Evolutionary conservation across 1,140 invertebrate species (phyloP), one percentile per base, ranked within the genome.

Genomic region (Phymorhynchus buccinoides): DNA sequence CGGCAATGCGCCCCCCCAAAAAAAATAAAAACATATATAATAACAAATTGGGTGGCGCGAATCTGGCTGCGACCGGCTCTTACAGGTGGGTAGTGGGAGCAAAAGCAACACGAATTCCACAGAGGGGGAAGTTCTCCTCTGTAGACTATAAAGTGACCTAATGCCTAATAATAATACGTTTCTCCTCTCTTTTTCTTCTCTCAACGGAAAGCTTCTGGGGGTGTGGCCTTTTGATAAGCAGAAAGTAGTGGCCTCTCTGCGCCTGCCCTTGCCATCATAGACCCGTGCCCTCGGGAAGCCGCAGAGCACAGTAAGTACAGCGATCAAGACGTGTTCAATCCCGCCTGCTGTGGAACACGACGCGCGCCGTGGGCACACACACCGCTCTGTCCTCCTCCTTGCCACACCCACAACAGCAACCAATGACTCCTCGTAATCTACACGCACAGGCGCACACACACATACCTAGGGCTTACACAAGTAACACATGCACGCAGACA

Each of bases 401-500:
- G 82, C 91, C n/a, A 92, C 0, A 90, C 88, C 4, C 91, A 90
- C 35, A 93, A 87, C 1, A 78, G 56, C 30, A 48, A 73, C n/a
- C n/a, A n/a, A n/a, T n/a, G n/a, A n/a, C 80, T 93, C 91, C 87
- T 88, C 85, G n/a, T 86, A 87, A 87, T 93, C 93, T 91, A 78
- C 6, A 81, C 35, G 9, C 39, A 85, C 22, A n/a, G 9, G n/a
- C 39, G 44, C 41, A 77, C 41, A 9, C 56, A 62, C 56, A 9
- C 56, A 62, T n/a, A n/a, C n/a, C n/a, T n/a, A n/a, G n/a, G n/a
- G n/a, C n/a, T n/a, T n/a, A n/a, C n/a, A n/a, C n/a, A n/a, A n/a
- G n/a, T n/a, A n/a, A n/a, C n/a, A n/a, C n/a, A n/a, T n/a, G n/a
- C n/a, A n/a, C n/a, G n/a, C n/a, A n/a, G n/a, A n/a, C n/a, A n/a